A percentile compares a stretch with the other conserved stretches of the same genome.
Evolutionary conservation across 2,797 vertebrate genomes (phyloP).

Genomic region (Lepus oiostolus): DNA sequence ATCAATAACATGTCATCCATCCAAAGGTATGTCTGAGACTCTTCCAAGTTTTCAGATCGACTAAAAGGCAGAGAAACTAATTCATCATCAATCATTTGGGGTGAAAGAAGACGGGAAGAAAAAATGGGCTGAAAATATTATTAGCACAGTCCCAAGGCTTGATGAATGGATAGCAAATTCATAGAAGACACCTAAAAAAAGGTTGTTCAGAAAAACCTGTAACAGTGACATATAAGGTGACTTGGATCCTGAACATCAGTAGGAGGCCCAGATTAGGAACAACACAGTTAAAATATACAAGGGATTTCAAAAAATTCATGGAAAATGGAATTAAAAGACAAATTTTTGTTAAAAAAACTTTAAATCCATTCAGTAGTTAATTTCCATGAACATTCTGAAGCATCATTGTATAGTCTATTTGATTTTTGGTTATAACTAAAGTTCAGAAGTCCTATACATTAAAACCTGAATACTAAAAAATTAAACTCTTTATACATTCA

Average conservation of each 20-base stretch:
- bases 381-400: no score
- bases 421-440: not conserved
- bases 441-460: not conserved
- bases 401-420: no score
- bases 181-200: constrained; percentile 1
- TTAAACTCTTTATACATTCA: not conserved
- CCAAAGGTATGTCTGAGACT: constrained; percentile 10
- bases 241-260: not conserved
- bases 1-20: constrained; percentile 36
- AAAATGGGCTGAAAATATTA: not conserved
- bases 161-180: constrained; percentile 40
- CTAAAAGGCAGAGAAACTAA: constrained; percentile 62
- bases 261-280: not conserved
- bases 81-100: not conserved
- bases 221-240: not conserved
- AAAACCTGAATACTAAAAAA: not conserved
- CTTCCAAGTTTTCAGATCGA: constrained; percentile 30
- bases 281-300: not conserved
- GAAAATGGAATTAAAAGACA: no score
- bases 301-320: no score
- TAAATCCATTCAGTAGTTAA: no score
- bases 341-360: no score
- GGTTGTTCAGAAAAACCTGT: not conserved
- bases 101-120: not conserved
- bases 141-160: not conserved